Evolutionary conservation across 2,113 vertebrate genomes (phyloP).

Genomic region (Triplophysa dalaica): DNA sequence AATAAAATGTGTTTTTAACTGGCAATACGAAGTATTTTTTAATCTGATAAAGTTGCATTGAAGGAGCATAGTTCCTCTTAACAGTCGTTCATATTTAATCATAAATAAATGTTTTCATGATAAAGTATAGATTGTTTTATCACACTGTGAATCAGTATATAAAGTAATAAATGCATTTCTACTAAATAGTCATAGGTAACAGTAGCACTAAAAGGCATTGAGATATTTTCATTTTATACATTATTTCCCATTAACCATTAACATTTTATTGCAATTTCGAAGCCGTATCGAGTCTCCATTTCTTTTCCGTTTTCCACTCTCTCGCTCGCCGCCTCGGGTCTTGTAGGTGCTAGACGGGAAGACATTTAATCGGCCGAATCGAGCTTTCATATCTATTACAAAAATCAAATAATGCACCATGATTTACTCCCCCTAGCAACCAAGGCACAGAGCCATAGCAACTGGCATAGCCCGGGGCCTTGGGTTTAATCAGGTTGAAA

Average conservation of each 20-base stretch:
- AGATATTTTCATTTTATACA: not conserved
- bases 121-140: not conserved
- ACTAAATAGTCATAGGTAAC: not conserved
- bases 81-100: not conserved
- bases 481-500: slow-evolving; percentile 93
- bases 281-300: slow-evolving; percentile 67
- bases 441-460: slow-evolving; percentile 90
- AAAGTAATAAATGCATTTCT: not conserved
- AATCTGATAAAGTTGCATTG: not conserved
- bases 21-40: too few relatives aligned
- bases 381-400: slow-evolving; percentile 94
- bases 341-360: slow-evolving; percentile 88
- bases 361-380: slow-evolving; percentile 93
- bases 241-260: slow-evolving; percentile 32
- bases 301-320: slow-evolving; percentile 34
- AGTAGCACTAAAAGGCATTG: not conserved
- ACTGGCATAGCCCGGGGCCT: slow-evolving; percentile 86
- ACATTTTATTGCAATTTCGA: slow-evolving; percentile 36
- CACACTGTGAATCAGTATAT: not conserved
- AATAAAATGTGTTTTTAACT: too few relatives aligned
- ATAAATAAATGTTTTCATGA: not conserved
- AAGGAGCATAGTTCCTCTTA: not conserved
- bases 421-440: slow-evolving; percentile 95
- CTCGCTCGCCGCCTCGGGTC: slow-evolving; percentile 65
- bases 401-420: slow-evolving; percentile 94